Base-by-base conservation (phyloP, 2,888 invertebrate genomes). In the Bellardia pandia region DNA sequence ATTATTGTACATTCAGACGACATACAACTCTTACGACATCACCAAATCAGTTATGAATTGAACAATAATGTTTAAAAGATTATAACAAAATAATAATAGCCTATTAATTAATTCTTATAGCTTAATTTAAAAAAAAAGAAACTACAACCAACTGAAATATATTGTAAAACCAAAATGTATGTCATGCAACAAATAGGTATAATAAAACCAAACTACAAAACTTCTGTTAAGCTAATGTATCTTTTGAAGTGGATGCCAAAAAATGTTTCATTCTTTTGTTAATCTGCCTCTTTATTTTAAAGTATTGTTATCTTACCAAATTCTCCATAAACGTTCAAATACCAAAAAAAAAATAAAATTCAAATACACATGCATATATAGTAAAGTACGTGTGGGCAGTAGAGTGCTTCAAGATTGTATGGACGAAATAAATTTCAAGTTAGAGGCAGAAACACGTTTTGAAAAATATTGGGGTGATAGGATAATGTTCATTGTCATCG, bases 161-260 rank as follows among this genome's bases (percentile, higher is more conserved):
- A 8, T 56, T 56, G 11, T 4, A 48, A 51, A 14, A 11, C 11
- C 30, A 42, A 82, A 76, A 82, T 82, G n/a, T 77, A 62, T 83
- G 69, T 62, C 82, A 83, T 30, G 16, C 58, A 48, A 48, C 6
- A 8, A 69, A 16, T 53, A 60, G 33, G 53, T 30, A 56, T 77
- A 72, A 64, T 45, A 23, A 80, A 56, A 60, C 30, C 30, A 75
- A 71, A 79, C 42, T 58, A 76, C 8, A 66, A 64, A 87, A 85
- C 82, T 82, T 85, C 81, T 85, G 78, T 85, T 85, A 64, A 85
- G 78, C 87, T 85, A 87, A 85, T 87, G 87, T 71, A 87, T 87
- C 87, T 75, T 85, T 87, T 85, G 87, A 85, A 78, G 85, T 74
- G 81, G 76, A 77, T 87, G 87, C 87, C 87, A 87, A 85, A 87